Conservation (phyloP, 2,888 invertebrate genomes). For the Tromatobia lineatoria region DNA sequence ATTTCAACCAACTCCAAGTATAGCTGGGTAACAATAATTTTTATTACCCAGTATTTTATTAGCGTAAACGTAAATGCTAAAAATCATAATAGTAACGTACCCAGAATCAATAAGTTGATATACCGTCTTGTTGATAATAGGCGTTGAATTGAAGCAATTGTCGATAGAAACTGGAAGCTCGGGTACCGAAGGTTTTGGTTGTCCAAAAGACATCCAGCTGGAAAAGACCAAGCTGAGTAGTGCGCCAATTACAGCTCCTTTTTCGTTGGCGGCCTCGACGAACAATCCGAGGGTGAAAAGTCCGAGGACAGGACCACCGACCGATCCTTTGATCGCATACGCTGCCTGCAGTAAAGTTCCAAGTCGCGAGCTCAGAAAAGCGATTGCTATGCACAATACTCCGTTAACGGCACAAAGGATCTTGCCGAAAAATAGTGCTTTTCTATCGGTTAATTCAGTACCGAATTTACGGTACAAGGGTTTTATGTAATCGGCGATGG, state of each 20-base stretch:
- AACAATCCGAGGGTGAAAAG: slow-evolving; percentile 94
- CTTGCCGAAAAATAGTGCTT: slow-evolving; percentile 89
- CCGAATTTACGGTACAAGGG: slow-evolving; percentile 85
- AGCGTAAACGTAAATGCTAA: too few relatives aligned
- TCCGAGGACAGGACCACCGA: slow-evolving; percentile 94
- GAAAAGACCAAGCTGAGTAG: slow-evolving; percentile 71
- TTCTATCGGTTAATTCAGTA: slow-evolving; percentile 90
- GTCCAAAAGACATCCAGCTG: slow-evolving; percentile 18
- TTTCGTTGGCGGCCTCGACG: slow-evolving; percentile 92
- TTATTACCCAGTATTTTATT: too few relatives aligned
- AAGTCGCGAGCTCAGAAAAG: slow-evolving; percentile 77
- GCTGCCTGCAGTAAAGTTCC: slow-evolving; percentile 87
- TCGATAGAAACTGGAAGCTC: slow-evolving; percentile 72
- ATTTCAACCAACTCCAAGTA: too few relatives aligned
- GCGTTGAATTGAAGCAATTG: slow-evolving; percentile 70
- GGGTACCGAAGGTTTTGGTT: slow-evolving; percentile 69
- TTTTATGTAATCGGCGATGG: slow-evolving; percentile 94
- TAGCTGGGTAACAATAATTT: too few relatives aligned
- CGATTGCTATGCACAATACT: slow-evolving; percentile 74
- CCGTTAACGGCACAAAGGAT: slow-evolving; percentile 77
- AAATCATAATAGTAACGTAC: background rate
- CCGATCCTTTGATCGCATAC: slow-evolving; percentile 93
- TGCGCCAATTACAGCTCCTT: slow-evolving; percentile 77
- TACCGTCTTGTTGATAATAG: background rate
- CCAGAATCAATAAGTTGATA: background rate